Conservation (phyloP, 2,113 vertebrate species). For the Furnarius figulus region DNA sequence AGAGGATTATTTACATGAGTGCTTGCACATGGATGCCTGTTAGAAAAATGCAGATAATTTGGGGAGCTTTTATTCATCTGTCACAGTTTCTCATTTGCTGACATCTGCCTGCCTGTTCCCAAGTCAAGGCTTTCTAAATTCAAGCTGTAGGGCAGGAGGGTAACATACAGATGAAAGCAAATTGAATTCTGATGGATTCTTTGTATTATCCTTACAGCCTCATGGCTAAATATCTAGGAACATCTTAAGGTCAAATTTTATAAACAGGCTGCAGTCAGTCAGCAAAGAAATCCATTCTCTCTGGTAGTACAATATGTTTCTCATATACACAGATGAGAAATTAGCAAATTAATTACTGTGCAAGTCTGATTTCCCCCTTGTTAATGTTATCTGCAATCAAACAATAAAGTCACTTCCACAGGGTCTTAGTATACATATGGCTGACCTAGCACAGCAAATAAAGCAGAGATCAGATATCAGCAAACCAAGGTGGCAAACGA, state of each 20-base stretch:
- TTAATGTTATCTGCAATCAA: not conserved
- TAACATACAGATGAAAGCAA: not conserved
- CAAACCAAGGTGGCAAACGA: not conserved
- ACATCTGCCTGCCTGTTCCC: not conserved
- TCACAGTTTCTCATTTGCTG: not conserved
- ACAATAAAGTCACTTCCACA: not conserved
- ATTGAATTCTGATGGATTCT: not conserved
- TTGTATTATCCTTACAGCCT: not conserved
- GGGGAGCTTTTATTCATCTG: not conserved
- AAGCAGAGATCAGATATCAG: not conserved
- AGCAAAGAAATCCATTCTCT: not conserved
- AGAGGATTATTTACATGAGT: not conserved
- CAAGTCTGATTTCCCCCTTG: constrained; percentile 2
- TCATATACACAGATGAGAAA: not conserved
- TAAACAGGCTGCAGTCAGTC: not conserved
- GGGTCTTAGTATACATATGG: not conserved
- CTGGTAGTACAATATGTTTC: not conserved
- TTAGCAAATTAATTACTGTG: not conserved
- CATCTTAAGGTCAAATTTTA: not conserved
- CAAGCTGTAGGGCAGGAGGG: not conserved
- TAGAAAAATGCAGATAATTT: not conserved
- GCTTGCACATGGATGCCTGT: not conserved
- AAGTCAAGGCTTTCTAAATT: not conserved
- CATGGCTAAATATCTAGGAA: not conserved
- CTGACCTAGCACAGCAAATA: not conserved